Conservation (phyloP, 2,113 vertebrate species). For the Gymnorhina tibicen region DNA sequence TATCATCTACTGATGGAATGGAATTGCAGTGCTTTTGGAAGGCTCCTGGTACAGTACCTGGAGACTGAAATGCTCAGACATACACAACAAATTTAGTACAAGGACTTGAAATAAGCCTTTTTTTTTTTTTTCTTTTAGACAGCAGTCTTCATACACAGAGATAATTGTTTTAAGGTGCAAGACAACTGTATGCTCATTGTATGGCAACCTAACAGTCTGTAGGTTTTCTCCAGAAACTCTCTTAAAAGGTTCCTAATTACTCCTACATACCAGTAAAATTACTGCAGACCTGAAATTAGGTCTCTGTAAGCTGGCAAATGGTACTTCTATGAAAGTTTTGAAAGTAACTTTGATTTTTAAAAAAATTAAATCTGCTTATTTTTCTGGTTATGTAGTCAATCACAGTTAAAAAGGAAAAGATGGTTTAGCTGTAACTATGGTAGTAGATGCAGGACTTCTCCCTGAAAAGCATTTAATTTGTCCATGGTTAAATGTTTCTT, state of each 20-base stretch:
- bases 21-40: not conserved
- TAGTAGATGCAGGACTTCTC: not conserved
- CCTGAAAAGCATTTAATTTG: not conserved
- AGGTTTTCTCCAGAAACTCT: not conserved
- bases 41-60: not conserved
- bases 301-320: not conserved
- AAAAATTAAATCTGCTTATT: not conserved
- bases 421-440: not conserved
- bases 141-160: not conserved
- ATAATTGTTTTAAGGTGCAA: not conserved
- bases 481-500: not conserved
- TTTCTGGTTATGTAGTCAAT: not conserved
- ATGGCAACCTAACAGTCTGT: not conserved
- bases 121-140: not conserved
- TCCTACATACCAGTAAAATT: not conserved
- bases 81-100: not conserved
- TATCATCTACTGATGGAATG: not conserved
- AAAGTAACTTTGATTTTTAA: not conserved
- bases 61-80: not conserved
- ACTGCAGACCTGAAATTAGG: not conserved
- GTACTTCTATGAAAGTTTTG: not conserved
- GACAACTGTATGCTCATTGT: not conserved
- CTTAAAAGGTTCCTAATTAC: not conserved
- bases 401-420: not conserved
- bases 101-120: not conserved